Base-by-base conservation (phyloP, 2,797 vertebrate species). In the Gadopsis marmoratus region DNA sequence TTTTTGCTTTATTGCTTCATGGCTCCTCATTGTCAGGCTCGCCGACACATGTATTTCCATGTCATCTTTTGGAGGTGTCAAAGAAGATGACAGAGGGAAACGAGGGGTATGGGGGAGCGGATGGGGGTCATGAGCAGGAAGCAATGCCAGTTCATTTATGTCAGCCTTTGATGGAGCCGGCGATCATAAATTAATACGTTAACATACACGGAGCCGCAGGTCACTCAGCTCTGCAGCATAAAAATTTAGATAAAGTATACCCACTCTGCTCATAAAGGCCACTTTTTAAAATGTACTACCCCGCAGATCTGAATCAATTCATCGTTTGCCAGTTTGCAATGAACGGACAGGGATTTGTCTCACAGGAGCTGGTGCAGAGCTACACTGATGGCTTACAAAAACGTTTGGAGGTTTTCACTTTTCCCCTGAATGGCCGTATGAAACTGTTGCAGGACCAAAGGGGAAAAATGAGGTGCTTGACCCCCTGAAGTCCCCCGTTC, bases 21-120 rank as follows among this genome's bases (percentile, higher is more conserved):
- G 74, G 76, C 78, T 76, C 82, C 81, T 90, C 83, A 78, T 90
- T 92, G 92, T 91, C 89, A 92, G 86, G 96, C 96, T 93, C 95
- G 95, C 91, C 83, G 76, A 90, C 90, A 90, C 88, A 81, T 86
- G 89, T 86, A 87, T 86, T 87, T 91, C 88, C 82, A 79, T 88
- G 91, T 91, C 89, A 87, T 90, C 86, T 82, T 88, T 84, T 60
- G 71, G 83, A 89, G 84, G 86, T 88, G 88, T 92, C 92, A 90
- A 56, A 74, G n/a, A 72, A 88, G 86, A 90, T 90, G 90, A 89
- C 87, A 90, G 84, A 77, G 87, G 76, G 66, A 79, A 85, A 79
- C 7, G 68, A 16, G 16, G 69, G 21, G 76, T 62, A 19, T 60
- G 75, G 50, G 58, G 29, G 48, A 9, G 69, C 43, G 78, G 74